Conservation (phyloP, 2,888 invertebrate species). For the Drosophila mettleri region DNA sequence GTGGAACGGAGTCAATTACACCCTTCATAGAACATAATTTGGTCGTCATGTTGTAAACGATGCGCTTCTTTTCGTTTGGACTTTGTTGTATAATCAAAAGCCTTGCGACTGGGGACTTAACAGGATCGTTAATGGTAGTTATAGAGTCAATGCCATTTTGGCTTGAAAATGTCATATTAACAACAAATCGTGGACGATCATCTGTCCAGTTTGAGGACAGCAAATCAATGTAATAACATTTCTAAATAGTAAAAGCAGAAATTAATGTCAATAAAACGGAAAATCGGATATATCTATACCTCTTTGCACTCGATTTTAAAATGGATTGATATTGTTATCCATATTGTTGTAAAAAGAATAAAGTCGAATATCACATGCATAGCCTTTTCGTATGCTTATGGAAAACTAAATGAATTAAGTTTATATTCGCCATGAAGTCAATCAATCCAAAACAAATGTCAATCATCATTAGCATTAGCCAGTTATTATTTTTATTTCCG, state of each 20-base stretch:
- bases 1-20: slow-evolving; percentile 64
- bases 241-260: slow-evolving; percentile 41
- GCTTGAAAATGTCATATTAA: slow-evolving; percentile 74
- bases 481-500: slow-evolving; percentile 16
- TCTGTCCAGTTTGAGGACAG: slow-evolving; percentile 69
- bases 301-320: slow-evolving; percentile 39
- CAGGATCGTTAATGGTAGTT: slow-evolving; percentile 63
- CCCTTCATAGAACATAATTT: slow-evolving; percentile 58
- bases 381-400: neutral
- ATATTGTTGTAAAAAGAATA: neutral
- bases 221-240: slow-evolving; percentile 52
- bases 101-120: slow-evolving; percentile 51
- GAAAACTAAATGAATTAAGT: slow-evolving; percentile 2
- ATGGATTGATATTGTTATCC: slow-evolving; percentile 12
- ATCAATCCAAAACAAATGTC: slow-evolving; percentile 9
- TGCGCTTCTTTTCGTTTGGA: slow-evolving; percentile 38
- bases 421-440: slow-evolving; percentile 6
- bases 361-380: slow-evolving; percentile 18
- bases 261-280: neutral
- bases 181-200: slow-evolving; percentile 58
- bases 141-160: slow-evolving; percentile 54
- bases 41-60: slow-evolving; percentile 68
- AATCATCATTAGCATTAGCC: slow-evolving; percentile 25
- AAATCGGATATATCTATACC: slow-evolving; percentile 8
- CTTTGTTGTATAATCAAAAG: slow-evolving; percentile 51